These are phyloP conservation scores for Hydropotes inermis DNA, from an alignment of 2,113 vertebrate genomes.

Conservation along the genomic window DNA sequence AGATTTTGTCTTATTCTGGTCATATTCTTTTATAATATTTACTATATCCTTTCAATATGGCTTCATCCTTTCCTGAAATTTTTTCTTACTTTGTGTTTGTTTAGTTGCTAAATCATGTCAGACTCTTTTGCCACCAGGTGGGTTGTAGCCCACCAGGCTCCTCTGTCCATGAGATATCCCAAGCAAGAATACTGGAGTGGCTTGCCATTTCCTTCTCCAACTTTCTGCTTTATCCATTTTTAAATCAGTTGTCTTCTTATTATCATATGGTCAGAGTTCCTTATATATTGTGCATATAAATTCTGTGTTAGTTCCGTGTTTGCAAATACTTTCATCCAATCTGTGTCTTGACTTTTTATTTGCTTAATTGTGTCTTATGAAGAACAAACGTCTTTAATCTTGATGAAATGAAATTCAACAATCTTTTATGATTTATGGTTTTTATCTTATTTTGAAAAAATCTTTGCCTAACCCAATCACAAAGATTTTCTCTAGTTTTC, in stretches of 20 bases:
- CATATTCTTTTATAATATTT: neutral
- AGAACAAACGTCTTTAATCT: neutral
- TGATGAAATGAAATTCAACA: neutral
- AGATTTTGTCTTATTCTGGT: neutral
- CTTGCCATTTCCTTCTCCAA: neutral
- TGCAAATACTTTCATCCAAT: neutral
- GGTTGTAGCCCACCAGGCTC: neutral
- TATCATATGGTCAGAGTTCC: neutral
- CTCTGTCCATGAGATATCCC: neutral
- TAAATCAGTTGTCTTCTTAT: neutral
- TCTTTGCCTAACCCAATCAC: neutral
- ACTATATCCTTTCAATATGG: neutral
- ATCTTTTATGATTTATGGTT: neutral
- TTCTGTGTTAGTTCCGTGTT: neutral
- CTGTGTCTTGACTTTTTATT: neutral
- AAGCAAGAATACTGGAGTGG: neutral
- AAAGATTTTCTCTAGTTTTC: neutral
- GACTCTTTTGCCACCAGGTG: neutral
- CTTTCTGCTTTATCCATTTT: neutral
- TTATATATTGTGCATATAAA: neutral
- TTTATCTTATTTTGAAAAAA: neutral
- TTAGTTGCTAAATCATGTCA: neutral
- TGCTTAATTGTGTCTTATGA: neutral
- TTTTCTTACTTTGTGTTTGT: neutral
- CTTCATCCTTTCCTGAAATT: neutral